Percentiles rank a stretch among this genome's conserved stretches.
Conservation (phyloP, 2,113 vertebrate species). For the Eretmochelys imbricata region DNA sequence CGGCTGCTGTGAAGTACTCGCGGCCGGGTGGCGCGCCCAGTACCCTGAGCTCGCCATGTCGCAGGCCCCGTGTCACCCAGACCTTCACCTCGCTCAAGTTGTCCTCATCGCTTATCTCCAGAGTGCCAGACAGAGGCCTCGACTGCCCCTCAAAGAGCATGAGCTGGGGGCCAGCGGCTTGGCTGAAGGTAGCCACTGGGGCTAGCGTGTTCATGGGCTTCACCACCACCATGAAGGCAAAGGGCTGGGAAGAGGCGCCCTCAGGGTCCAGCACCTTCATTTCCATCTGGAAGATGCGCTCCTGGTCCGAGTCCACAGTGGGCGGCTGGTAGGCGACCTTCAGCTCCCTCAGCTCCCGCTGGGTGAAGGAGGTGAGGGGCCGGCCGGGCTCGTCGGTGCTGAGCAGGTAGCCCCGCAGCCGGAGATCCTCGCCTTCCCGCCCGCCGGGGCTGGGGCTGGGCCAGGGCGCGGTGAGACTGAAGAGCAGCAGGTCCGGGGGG, state of each 20-base stretch:
- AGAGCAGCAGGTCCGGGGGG: conserved; percentile 54
- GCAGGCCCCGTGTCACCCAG: conserved; percentile 78
- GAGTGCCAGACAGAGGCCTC: conserved; percentile 77
- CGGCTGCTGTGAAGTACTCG: conserved; percentile 79
- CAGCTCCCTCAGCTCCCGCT: conserved; percentile 80
- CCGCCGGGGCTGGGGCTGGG: background rate
- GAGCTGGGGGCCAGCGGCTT: conserved; percentile 73
- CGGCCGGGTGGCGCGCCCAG: conserved; percentile 34
- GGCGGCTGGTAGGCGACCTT: conserved; percentile 87
- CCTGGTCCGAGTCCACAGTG: conserved; percentile 71
- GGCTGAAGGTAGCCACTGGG: conserved; percentile 77
- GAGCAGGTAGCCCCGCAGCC: too few relatives aligned
- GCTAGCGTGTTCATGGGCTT: conserved; percentile 86
- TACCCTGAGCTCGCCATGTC: conserved; percentile 78
- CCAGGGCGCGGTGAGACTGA: conserved; percentile 59
- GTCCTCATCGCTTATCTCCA: conserved; percentile 84
- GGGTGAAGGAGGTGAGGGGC: conserved; percentile 81
- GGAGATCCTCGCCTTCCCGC: conserved; percentile 49
- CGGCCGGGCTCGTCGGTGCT: too few relatives aligned
- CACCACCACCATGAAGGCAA: conserved; percentile 85
- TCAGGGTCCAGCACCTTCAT: conserved; percentile 83
- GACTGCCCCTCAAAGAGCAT: conserved; percentile 85
- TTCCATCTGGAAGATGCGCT: conserved; percentile 84
- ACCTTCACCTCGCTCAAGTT: conserved; percentile 82
- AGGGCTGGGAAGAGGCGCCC: conserved; percentile 81